Base-by-base conservation (phyloP, 2,113 vertebrate species). In the Echinops telfairi region DNA sequence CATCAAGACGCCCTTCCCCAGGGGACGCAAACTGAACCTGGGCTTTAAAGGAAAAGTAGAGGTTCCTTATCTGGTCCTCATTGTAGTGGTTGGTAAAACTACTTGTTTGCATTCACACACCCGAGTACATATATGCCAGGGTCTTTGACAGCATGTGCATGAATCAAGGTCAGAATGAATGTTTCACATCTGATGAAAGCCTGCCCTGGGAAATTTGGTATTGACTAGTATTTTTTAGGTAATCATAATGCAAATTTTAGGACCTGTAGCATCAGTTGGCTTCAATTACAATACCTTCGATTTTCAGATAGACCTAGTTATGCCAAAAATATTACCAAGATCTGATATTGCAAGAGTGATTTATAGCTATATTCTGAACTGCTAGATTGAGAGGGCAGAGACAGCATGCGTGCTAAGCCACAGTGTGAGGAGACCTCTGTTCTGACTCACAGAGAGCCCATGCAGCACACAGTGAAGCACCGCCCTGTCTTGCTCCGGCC, bases 361-460 rank as follows among this genome's bases (percentile, higher is more conserved):
- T 83, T 68, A 66, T 36, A 83, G 77, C 0, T 43, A 3, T 1
- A 22, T 33, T 78, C 58, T 89, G 22, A 83, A 38, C 23, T 1
- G 2, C 36, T 53, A 1, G 12, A 20, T 71, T 75, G 7, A 16
- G 43, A 57, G 23, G 27, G 36, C 3, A 20, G 40, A 60, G 9
- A 29, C 0, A 5, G 83, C 47, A 14, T 62, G 15, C 0, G 2
- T 6, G 16, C 17, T 23, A 19, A 3, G 10, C 40, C 25, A 9
- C 3, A 5, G n/a, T 9, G 0, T 0, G 0, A 2, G 20, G 1
- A 31, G 27, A 14, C 25, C 5, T 1, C 12, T 1, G 1, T 27
- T 10, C 27, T 12, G 10, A 0, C 0, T 68, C 66, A 68, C 10
- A 12, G 66, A 10, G 4, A 31, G 2, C 66, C 15, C 31, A 11